phyloP scores from a whole-genome alignment of 2,888 invertebrate genomes.

The Calliopum simillimum region DNA sequence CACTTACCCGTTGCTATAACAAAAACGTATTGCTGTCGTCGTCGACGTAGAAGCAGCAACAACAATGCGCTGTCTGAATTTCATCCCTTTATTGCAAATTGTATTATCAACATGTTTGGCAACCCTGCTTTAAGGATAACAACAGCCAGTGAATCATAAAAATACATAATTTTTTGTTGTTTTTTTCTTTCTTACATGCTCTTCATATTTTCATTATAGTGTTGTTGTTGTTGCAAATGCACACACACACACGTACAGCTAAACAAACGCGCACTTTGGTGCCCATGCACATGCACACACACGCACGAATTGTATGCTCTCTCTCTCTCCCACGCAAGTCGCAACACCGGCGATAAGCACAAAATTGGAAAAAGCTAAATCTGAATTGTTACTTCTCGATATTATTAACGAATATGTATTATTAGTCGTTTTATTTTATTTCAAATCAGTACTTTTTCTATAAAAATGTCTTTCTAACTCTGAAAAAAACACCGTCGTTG shows the following conservation, averaged over 20 bases:
- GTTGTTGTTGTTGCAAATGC: slow-evolving; percentile 19
- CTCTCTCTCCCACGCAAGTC: slow-evolving; percentile 3
- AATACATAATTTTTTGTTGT: slow-evolving; percentile 24
- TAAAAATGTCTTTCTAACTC: neutral
- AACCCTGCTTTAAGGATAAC: slow-evolving; percentile 28
- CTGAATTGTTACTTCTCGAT: too few relatives aligned
- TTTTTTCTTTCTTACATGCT: neutral
- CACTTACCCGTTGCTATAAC: slow-evolving; percentile 9
- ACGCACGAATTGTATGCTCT: neutral
- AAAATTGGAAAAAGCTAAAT: too few relatives aligned
- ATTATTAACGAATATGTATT: too few relatives aligned
- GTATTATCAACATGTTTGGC: slow-evolving; percentile 18
- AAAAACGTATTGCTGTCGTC: neutral
- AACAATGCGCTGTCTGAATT: neutral
- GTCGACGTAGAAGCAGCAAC: neutral
- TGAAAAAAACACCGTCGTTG: neutral
- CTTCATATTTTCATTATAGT: neutral
- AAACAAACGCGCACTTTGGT: neutral
- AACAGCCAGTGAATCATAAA: slow-evolving; percentile 17
- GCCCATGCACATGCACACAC: neutral
- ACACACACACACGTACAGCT: neutral
- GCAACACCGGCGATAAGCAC: neutral
- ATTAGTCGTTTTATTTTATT: neutral
- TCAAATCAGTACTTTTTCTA: neutral
- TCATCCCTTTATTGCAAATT: slow-evolving; percentile 28